A percentile compares a stretch with the other conserved stretches of the same genome.
Evolutionary conservation across 2,888 invertebrate species (phyloP).

Genomic region (Ischnura elegans): DNA sequence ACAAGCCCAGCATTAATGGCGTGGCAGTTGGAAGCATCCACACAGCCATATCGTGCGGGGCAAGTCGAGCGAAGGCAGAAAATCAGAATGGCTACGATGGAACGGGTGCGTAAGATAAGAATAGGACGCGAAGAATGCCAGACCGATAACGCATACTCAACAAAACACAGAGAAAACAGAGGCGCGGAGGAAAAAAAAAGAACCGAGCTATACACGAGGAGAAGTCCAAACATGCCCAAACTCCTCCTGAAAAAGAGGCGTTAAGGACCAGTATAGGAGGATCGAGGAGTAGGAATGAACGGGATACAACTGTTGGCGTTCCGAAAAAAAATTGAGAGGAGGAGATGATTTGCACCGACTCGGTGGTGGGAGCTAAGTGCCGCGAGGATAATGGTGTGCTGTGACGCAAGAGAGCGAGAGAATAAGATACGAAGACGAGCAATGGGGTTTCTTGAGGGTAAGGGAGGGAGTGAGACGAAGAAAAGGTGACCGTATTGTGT

Average conservation of each 20-base stretch:
- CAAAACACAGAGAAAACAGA: background rate
- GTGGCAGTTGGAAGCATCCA: background rate
- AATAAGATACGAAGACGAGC: background rate
- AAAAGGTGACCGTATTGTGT: conserved; percentile 19
- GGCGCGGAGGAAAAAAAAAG: background rate
- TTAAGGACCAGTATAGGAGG: background rate
- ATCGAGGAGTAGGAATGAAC: background rate
- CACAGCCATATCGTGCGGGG: background rate
- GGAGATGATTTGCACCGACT: background rate
- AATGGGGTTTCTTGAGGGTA: conserved; percentile 47
- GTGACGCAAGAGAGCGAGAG: background rate
- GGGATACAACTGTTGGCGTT: background rate
- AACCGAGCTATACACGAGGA: background rate
- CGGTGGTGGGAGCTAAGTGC: background rate
- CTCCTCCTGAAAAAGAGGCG: background rate
- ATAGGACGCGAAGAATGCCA: too few species aligned
- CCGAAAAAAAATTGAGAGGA: background rate
- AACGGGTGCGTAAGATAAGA: too few species aligned
- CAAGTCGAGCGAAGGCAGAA: background rate
- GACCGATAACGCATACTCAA: background rate
- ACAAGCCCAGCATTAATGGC: background rate
- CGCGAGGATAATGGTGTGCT: background rate
- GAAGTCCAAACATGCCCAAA: too few species aligned
- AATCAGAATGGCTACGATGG: background rate
- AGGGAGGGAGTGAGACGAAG: conserved; percentile 13